phyloP scores from a whole-genome alignment of 35 echinoderm and acorn worm species.

The Apostichopus parvimensis region DNA sequence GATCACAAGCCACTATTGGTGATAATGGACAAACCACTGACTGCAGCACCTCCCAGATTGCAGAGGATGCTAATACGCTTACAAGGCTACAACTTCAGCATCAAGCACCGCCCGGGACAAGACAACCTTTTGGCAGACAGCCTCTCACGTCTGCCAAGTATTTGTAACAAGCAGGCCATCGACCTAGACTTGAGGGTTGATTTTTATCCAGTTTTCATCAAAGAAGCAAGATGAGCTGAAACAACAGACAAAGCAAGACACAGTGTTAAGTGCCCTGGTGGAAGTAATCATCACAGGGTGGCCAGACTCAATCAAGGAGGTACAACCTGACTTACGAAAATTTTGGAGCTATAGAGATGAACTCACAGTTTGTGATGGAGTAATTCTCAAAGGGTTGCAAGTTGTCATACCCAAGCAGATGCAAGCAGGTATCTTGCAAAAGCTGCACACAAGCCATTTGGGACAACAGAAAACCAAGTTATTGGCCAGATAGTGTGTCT shows the following conservation, averaged over 20 bases:
- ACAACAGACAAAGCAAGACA: no score
- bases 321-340: slow-evolving; percentile 18
- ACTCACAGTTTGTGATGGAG: slow-evolving; percentile 19
- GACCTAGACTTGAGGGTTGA: slow-evolving; percentile 47
- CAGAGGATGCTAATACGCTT: slow-evolving; percentile 52
- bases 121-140: slow-evolving; percentile 35
- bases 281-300: slow-evolving; percentile 61
- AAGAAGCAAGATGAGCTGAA: no score
- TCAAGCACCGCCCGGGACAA: slow-evolving; percentile 7
- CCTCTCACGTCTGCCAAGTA: slow-evolving; percentile 33
- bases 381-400: slow-evolving; percentile 30
- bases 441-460: slow-evolving; percentile 57
- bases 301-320: slow-evolving; percentile 35
- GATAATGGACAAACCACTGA: slow-evolving; percentile 28
- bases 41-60: slow-evolving; percentile 26
- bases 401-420: slow-evolving; percentile 18
- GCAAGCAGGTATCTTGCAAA: slow-evolving; percentile 27
- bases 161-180: not conserved
- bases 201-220: not conserved
- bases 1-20: slow-evolving; percentile 40
- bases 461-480: slow-evolving; percentile 61
- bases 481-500: slow-evolving; percentile 56
- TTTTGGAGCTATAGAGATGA: slow-evolving; percentile 47
- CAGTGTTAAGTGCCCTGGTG: no score
- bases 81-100: slow-evolving; percentile 47